Conservation (phyloP, 2,888 invertebrate genomes). For the Lithophane socia region DNA sequence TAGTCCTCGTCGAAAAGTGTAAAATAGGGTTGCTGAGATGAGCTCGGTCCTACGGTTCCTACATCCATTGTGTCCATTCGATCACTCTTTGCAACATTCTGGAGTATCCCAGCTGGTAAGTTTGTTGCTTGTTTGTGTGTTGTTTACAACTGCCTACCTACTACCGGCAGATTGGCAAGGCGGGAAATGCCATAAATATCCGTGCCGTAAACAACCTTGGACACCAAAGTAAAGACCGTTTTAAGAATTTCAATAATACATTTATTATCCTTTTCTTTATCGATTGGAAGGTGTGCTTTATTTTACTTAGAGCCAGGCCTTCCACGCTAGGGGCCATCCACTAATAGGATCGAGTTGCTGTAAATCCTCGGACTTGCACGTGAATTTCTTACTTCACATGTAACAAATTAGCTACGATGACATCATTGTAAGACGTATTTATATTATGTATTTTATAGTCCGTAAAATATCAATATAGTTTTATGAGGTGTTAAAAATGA, state of each 20-base stretch:
- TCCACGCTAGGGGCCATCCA: neutral
- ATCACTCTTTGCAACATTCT: neutral
- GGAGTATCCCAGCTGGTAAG: constrained; percentile 2
- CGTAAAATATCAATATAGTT: constrained; percentile 1
- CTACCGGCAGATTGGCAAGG: neutral
- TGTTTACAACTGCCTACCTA: neutral
- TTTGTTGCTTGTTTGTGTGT: no score
- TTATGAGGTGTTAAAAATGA: constrained; percentile 5
- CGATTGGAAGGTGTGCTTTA: no score
- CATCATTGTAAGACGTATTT: neutral
- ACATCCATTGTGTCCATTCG: neutral
- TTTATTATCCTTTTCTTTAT: no score
- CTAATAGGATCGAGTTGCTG: neutral
- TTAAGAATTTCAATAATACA: no score
- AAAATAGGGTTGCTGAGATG: neutral
- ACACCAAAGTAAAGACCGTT: no score
- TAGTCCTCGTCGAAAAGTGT: neutral
- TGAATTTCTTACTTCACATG: neutral
- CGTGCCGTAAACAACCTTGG: no score
- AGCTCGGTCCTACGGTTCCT: neutral
- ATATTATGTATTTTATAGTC: constrained; percentile 5
- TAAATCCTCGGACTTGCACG: neutral
- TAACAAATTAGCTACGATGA: neutral
- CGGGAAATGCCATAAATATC: neutral
- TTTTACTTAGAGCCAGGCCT: no score